Evolutionary conservation across 2,888 invertebrate genomes (phyloP).

Genomic region (Acrocera orbiculus): DNA sequence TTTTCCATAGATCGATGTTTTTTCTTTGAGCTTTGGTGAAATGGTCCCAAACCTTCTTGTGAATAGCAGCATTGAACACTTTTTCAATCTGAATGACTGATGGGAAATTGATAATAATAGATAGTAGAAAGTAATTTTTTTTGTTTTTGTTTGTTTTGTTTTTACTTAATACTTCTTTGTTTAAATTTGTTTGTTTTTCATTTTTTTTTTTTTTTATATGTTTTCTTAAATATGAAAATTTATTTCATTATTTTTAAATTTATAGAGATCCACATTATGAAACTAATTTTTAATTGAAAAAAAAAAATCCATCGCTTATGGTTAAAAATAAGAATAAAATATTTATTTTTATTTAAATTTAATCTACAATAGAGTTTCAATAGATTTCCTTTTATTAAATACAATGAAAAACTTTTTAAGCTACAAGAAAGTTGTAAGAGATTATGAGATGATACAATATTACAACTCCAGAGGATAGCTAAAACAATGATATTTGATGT

Average conservation of each 20-base stretch:
- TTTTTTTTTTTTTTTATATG: constrained; percentile 6
- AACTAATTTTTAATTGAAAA: not conserved
- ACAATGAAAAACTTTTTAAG: too few relatives aligned
- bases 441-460: too few relatives aligned
- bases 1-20: constrained; percentile 96
- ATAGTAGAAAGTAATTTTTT: constrained; percentile 22
- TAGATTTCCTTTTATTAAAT: too few relatives aligned
- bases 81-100: constrained; percentile 98
- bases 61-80: constrained; percentile 87
- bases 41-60: constrained; percentile 99
- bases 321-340: too few relatives aligned
- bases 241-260: constrained; percentile 5
- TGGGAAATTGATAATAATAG: constrained; percentile 26
- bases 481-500: too few relatives aligned
- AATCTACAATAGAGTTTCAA: too few relatives aligned
- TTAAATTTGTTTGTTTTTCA: constrained; percentile 7
- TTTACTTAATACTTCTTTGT: constrained; percentile 6
- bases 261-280: not conserved
- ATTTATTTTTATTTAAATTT: too few relatives aligned
- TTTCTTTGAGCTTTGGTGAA: constrained; percentile 98
- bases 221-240: constrained; percentile 3
- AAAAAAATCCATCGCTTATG: too few relatives aligned
- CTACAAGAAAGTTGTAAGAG: too few relatives aligned
- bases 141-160: constrained; percentile 8
- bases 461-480: too few relatives aligned